A percentile compares a stretch with the other conserved stretches of the same genome.
phyloP scores from a whole-genome alignment of 1,140 invertebrate genomes.

The Pomacea maculata region DNA sequence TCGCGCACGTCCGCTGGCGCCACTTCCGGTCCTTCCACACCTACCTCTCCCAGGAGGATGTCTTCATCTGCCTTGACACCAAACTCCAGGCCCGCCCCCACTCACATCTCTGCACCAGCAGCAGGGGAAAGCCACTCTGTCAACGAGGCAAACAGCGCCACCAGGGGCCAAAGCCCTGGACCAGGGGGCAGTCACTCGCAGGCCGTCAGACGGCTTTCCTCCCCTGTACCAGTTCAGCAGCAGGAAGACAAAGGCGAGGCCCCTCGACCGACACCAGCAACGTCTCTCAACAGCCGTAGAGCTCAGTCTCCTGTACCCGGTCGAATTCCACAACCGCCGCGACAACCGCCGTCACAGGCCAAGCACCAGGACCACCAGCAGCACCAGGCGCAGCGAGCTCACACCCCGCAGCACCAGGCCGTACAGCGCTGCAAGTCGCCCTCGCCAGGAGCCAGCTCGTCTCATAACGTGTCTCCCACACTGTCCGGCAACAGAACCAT shows the following conservation, averaged over 20 bases:
- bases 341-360: not conserved
- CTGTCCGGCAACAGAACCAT: slow-evolving; percentile 12
- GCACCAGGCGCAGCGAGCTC: not conserved
- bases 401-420: slow-evolving; percentile 18
- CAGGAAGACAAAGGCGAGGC: no score
- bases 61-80: not conserved
- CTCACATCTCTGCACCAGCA: slow-evolving; percentile 17
- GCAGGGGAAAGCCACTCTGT: not conserved
- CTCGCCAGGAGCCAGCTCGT: not conserved
- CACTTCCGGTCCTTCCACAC: not conserved
- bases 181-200: no score
- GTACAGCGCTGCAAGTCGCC: slow-evolving; percentile 27
- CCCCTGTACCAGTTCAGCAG: not conserved
- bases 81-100: slow-evolving; percentile 11
- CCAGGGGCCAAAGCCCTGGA: no score
- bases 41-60: slow-evolving; percentile 8
- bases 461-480: slow-evolving; percentile 1
- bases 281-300: not conserved
- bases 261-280: no score
- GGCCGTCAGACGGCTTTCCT: slow-evolving; percentile 8
- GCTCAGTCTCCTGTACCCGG: not conserved
- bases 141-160: no score
- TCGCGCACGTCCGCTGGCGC: slow-evolving; percentile 4
- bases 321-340: not conserved
- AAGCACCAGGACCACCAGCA: slow-evolving; percentile 4